A percentile compares a stretch with the other conserved stretches of the same genome.
phyloP scores from a whole-genome alignment of 2,888 invertebrate species.

The Hipparchia semele region DNA sequence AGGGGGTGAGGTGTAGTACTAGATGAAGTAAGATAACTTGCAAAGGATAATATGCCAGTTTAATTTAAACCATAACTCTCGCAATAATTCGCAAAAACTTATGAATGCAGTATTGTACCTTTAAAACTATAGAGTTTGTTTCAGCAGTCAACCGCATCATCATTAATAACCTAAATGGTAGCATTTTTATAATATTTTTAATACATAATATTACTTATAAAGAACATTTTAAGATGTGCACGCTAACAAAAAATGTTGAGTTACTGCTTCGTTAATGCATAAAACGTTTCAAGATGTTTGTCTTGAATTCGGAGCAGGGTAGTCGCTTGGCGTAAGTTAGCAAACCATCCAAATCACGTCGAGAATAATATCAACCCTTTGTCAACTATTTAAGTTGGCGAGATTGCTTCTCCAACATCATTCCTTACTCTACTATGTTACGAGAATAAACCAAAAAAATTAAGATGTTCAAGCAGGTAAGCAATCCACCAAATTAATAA shows the following conservation, averaged over 20 bases:
- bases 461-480: conserved; percentile 79
- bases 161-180: too few species aligned
- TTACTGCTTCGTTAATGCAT: conserved; percentile 51
- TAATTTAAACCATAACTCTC: too few species aligned
- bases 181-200: too few species aligned
- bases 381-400: conserved; percentile 62
- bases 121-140: too few species aligned
- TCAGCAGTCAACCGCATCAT: too few species aligned
- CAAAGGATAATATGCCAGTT: too few species aligned
- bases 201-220: too few species aligned
- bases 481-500: not conserved
- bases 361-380: conserved; percentile 57
- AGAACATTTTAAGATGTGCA: too few species aligned
- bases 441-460: conserved; percentile 47
- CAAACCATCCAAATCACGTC: conserved; percentile 62
- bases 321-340: conserved; percentile 56
- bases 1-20: too few species aligned
- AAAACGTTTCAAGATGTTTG: conserved; percentile 51
- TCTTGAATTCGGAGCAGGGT: conserved; percentile 71
- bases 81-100: too few species aligned
- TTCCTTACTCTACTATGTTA: conserved; percentile 54
- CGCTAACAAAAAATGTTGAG: not conserved
- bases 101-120: too few species aligned
- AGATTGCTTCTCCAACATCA: conserved; percentile 42
- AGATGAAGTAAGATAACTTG: too few species aligned